A percentile compares a stretch with the other conserved stretches of the same genome.
These are phyloP conservation scores for Metellina segmentata DNA, from an alignment of 2,888 invertebrate genomes.

Conservation along the genomic window DNA sequence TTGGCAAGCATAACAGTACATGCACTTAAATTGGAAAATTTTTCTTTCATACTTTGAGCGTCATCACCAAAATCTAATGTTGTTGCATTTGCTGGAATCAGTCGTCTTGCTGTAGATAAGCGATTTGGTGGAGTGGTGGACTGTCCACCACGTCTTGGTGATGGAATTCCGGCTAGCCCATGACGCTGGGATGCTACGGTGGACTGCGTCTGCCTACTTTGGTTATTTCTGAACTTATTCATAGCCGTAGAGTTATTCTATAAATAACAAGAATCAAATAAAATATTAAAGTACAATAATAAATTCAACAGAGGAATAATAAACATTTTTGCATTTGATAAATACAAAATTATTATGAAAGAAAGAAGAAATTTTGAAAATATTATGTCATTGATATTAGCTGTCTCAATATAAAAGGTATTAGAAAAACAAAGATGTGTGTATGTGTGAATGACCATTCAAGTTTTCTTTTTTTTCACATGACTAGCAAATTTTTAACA, in stretches of 20 bases:
- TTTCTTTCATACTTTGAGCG: not conserved
- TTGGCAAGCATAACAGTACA: too few relatives aligned
- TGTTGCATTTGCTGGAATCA: slow-evolving; percentile 9
- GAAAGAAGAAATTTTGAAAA: too few relatives aligned
- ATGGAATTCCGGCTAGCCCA: not conserved
- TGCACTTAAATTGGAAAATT: not conserved
- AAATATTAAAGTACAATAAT: not conserved
- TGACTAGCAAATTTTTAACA: too few relatives aligned
- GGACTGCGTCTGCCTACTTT: slow-evolving; percentile 39
- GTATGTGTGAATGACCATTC: too few relatives aligned
- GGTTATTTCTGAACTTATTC: slow-evolving; percentile 24
- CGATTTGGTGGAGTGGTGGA: not conserved
- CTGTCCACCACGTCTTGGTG: not conserved
- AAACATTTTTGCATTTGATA: too few relatives aligned
- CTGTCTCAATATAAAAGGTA: too few relatives aligned
- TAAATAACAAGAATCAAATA: not conserved
- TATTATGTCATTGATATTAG: too few relatives aligned
- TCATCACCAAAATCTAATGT: slow-evolving; percentile 39
- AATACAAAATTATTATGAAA: too few relatives aligned
- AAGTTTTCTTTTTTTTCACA: too few relatives aligned
- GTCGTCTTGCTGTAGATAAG: not conserved
- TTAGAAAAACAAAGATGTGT: too few relatives aligned
- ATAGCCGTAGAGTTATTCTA: slow-evolving; percentile 26
- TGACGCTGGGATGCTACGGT: not conserved
- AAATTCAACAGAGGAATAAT: not conserved